Conservation (phyloP, 2,797 vertebrate species). For the Tympanoctomys barrerae region DNA sequence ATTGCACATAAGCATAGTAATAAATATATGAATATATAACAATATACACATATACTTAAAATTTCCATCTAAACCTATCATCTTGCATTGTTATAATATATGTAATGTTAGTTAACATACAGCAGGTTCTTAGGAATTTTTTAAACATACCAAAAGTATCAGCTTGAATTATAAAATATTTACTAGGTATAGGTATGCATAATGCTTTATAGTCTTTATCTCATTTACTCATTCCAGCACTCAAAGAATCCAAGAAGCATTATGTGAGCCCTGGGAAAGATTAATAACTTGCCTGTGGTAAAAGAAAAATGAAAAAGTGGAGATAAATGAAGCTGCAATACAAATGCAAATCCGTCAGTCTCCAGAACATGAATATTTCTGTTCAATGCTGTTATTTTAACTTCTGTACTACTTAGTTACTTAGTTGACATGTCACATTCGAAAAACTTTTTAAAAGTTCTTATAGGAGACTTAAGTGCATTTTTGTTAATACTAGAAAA, state of each 20-base stretch:
- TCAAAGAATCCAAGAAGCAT: not conserved
- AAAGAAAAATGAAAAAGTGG: not conserved
- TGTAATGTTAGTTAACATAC: not conserved
- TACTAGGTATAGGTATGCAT: not conserved
- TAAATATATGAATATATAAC: not conserved
- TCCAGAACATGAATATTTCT: not conserved
- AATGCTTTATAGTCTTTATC: not conserved
- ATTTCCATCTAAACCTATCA: not conserved
- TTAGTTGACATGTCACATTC: not conserved
- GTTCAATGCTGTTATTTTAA: not conserved
- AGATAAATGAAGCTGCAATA: not conserved
- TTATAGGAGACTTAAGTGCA: not conserved
- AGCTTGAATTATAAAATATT: not conserved
- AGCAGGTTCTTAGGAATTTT: not conserved
- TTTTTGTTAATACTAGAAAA: not conserved
- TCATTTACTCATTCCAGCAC: not conserved
- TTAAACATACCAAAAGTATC: not conserved
- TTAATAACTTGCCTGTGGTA: not conserved
- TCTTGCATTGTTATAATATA: not conserved
- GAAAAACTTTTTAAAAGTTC: not conserved
- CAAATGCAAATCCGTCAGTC: conserved; percentile 1
- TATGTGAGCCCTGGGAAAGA: not conserved
- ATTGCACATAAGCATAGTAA: not conserved
- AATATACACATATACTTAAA: not conserved
- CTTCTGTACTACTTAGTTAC: not conserved